Evolutionary conservation across 2,113 vertebrate genomes (phyloP).

Genomic region (Condylura cristata): DNA sequence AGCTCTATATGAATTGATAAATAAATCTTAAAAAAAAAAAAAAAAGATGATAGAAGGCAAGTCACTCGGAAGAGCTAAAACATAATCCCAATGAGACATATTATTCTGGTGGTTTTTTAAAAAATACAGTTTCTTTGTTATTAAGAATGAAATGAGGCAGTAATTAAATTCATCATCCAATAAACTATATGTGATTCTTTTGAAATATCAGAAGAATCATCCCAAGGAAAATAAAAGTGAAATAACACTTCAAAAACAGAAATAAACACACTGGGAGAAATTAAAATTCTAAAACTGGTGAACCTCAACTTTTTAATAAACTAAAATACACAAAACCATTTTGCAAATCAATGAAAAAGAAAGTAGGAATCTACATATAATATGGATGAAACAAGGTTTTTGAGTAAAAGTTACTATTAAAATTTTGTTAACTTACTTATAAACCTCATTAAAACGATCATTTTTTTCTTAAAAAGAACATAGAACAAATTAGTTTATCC

Average conservation of each 20-base stretch:
- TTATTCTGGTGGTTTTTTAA: background rate
- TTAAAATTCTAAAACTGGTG: slow-evolving; percentile 27
- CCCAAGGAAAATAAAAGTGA: slow-evolving; percentile 27
- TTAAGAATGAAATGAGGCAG: slow-evolving; percentile 30
- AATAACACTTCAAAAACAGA: slow-evolving; percentile 16
- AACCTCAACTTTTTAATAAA: slow-evolving; percentile 34
- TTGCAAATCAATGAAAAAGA: slow-evolving; percentile 27
- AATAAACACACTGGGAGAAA: slow-evolving; percentile 12
- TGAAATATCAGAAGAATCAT: slow-evolving; percentile 14
- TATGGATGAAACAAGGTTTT: slow-evolving; percentile 26
- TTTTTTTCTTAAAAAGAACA: slow-evolving; percentile 25
- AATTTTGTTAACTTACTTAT: background rate
- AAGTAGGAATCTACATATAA: slow-evolving; percentile 4
- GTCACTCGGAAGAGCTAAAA: slow-evolving; percentile 6
- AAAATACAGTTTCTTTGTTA: slow-evolving; percentile 11
- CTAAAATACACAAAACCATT: slow-evolving; percentile 2
- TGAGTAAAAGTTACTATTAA: slow-evolving; percentile 1
- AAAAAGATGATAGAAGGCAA: too few species aligned
- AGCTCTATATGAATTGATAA: too few species aligned
- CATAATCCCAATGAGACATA: background rate
- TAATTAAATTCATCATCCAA: slow-evolving; percentile 42
- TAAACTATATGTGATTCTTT: background rate
- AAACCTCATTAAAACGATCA: background rate
- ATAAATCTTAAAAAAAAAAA: too few species aligned
- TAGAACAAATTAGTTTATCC: background rate